A percentile compares a stretch with the other conserved stretches of the same genome.
These are phyloP conservation scores for Stomatorhinus ivindoensis DNA, from an alignment of 2,113 vertebrate genomes.

Conservation along the genomic window DNA sequence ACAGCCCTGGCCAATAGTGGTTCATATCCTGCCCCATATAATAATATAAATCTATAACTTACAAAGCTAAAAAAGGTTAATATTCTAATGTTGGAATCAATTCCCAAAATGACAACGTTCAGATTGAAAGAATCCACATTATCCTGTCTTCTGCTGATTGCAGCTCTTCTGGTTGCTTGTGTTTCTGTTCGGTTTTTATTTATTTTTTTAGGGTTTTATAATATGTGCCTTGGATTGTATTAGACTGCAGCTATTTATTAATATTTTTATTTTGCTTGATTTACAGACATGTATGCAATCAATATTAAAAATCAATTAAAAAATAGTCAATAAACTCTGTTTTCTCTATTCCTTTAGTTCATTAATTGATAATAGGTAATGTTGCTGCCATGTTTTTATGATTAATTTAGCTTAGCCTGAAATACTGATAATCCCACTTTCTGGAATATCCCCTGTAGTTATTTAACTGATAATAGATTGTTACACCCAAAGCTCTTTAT, in stretches of 20 bases:
- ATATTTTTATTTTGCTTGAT: not conserved
- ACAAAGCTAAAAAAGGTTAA: not conserved
- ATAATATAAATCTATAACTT: not conserved
- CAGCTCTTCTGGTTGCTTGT: not conserved
- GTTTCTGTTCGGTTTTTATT: not conserved
- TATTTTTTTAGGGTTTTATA: not conserved
- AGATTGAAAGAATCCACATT: not conserved
- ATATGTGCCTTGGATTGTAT: no score
- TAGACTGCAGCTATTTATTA: not conserved
- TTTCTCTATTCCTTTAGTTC: not conserved
- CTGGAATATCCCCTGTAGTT: not conserved
- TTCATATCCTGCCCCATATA: not conserved
- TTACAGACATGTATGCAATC: not conserved
- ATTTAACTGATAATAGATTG: not conserved
- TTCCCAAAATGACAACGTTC: no score
- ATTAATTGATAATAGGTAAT: not conserved
- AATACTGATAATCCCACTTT: not conserved
- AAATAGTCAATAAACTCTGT: not conserved
- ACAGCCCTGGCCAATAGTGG: not conserved
- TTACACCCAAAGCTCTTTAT: not conserved
- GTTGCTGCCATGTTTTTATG: not conserved
- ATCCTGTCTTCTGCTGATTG: not conserved
- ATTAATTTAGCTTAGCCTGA: not conserved
- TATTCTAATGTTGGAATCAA: no score
- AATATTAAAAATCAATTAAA: not conserved